Evolutionary conservation across 2,888 invertebrate species (phyloP).

Genomic region (Drosophila atripex): DNA sequence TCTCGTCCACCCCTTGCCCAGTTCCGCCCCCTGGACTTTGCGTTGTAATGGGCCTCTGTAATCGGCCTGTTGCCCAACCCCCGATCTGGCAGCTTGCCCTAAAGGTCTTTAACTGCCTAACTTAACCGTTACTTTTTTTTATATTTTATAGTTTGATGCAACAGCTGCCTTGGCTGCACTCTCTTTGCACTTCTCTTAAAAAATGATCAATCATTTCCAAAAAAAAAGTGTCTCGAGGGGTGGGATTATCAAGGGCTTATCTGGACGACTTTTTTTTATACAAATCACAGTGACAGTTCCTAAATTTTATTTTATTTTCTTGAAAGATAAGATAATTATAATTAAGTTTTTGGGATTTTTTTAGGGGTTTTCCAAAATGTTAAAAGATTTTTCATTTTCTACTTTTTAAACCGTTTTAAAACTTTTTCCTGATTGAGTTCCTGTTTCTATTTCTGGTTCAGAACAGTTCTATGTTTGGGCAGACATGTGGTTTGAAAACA

Average conservation of each 20-base stretch:
- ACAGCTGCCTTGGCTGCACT: slow-evolving; percentile 23
- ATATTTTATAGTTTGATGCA: slow-evolving; percentile 6
- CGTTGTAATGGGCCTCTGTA: slow-evolving; percentile 44
- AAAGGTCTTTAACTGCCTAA: slow-evolving; percentile 10
- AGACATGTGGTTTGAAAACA: slow-evolving; percentile 15
- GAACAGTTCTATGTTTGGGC: slow-evolving; percentile 30
- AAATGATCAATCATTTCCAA: too few relatives aligned
- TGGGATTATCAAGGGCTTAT: background rate
- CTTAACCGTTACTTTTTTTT: slow-evolving; percentile 26
- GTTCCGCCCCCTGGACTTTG: slow-evolving; percentile 7
- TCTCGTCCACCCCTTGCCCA: slow-evolving; percentile 29
- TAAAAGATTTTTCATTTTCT: too few relatives aligned
- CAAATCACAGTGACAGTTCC: background rate
- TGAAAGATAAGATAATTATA: background rate
- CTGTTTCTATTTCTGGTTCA: slow-evolving; percentile 17
- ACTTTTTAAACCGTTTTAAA: too few relatives aligned
- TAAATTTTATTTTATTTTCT: background rate
- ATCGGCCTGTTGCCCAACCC: slow-evolving; percentile 41
- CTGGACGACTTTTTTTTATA: background rate
- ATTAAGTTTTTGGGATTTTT: too few relatives aligned
- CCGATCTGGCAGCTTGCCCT: slow-evolving; percentile 29
- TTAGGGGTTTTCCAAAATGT: too few relatives aligned
- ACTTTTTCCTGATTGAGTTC: too few relatives aligned
- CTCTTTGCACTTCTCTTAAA: background rate
- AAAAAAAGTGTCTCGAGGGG: background rate